Evolutionary conservation across 2,113 vertebrate species (phyloP).

Genomic region (Syngnathus floridae): DNA sequence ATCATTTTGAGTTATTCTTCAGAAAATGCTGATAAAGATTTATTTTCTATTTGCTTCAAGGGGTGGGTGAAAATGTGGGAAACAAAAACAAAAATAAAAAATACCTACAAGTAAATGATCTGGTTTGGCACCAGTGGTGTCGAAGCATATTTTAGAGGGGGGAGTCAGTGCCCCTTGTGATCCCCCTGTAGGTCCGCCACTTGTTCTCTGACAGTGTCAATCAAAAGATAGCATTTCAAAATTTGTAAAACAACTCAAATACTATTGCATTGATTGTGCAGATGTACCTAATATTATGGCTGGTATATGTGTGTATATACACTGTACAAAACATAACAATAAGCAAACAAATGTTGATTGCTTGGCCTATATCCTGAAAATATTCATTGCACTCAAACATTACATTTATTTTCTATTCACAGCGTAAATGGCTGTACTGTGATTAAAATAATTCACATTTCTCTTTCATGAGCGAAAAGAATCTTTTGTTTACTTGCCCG

Average conservation of each 20-base stretch:
- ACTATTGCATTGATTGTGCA: no score
- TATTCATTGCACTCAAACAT: not conserved
- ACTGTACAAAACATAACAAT: not conserved
- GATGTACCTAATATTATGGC: no score
- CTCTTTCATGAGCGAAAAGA: not conserved
- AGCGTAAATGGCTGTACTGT: not conserved
- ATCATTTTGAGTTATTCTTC: no score
- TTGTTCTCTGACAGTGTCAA: not conserved
- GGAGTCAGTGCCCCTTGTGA: no score
- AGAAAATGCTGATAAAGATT: not conserved
- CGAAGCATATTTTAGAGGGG: no score
- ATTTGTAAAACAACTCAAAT: not conserved
- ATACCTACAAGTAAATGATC: no score
- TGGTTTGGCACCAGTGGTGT: no score
- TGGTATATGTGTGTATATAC: not conserved
- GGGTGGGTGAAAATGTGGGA: no score
- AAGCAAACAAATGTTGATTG: not conserved
- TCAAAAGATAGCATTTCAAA: not conserved
- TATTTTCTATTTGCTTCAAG: no score
- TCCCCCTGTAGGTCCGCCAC: no score
- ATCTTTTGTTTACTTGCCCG: not conserved
- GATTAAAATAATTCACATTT: constrained; percentile 1
- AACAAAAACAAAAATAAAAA: no score
- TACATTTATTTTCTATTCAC: constrained; percentile 3
- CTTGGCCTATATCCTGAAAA: not conserved